These are phyloP conservation scores for Muscina levida DNA, from an alignment of 2,888 invertebrate genomes.

Conservation along the genomic window DNA sequence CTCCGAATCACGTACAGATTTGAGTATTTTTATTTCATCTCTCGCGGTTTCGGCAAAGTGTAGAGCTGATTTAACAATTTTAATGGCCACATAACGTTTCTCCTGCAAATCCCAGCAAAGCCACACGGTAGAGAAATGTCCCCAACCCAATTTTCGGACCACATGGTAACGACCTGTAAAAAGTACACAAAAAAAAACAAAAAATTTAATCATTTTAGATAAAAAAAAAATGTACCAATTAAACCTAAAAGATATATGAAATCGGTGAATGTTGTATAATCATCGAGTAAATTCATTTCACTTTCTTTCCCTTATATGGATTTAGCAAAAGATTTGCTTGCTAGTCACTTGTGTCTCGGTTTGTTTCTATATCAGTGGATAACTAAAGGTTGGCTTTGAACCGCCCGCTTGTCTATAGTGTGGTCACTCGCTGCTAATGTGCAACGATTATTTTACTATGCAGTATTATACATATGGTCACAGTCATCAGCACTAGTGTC, in stretches of 20 bases:
- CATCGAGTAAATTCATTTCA: conserved; percentile 73
- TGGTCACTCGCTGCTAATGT: background rate
- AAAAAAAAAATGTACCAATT: conserved; percentile 1
- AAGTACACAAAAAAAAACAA: conserved; percentile 16
- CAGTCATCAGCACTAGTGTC: background rate
- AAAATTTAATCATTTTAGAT: too few species aligned
- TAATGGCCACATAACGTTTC: conserved; percentile 97
- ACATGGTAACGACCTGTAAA: conserved; percentile 79
- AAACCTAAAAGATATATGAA: conserved; percentile 69
- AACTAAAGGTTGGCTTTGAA: conserved; percentile 42
- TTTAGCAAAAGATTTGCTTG: too few species aligned
- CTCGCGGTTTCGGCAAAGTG: conserved; percentile 99
- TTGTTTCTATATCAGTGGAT: conserved; percentile 44
- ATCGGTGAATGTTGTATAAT: conserved; percentile 72
- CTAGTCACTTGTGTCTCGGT: conserved; percentile 5
- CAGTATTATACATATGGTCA: background rate
- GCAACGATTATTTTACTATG: background rate
- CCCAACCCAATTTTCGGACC: conserved; percentile 91
- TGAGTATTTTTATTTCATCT: conserved; percentile 98
- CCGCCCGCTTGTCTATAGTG: background rate
- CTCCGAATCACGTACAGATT: conserved; percentile 96
- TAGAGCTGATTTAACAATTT: conserved; percentile 99
- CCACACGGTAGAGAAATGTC: conserved; percentile 99
- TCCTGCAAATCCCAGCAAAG: conserved; percentile 98
- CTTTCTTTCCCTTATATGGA: too few species aligned